phyloP scores from a whole-genome alignment of 64 coral and sea anemone genomes.

The Platygyra sinensis region DNA sequence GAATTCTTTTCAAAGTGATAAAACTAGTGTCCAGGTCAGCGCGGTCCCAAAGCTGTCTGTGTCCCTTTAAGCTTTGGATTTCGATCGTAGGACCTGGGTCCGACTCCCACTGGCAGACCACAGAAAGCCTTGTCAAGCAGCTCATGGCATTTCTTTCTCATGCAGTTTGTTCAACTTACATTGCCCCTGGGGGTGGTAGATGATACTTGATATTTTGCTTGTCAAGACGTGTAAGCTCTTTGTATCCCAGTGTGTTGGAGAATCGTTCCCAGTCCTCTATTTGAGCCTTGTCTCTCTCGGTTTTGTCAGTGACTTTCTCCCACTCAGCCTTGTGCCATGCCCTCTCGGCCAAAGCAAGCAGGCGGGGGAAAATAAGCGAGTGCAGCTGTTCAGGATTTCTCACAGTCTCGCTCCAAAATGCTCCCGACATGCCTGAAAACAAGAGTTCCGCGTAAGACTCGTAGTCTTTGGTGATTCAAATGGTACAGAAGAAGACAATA shows the following conservation, averaged over 20 bases:
- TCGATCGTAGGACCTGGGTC: no score
- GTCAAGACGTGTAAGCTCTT: slow-evolving; percentile 65
- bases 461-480: no score
- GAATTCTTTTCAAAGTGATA: no score
- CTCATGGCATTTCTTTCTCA: no score
- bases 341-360: slow-evolving; percentile 68
- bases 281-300: not conserved
- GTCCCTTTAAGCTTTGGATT: no score
- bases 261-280: slow-evolving; percentile 64
- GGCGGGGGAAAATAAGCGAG: slow-evolving; percentile 53
- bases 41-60: no score
- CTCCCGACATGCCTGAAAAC: slow-evolving; percentile 58
- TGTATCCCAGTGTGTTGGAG: slow-evolving; percentile 63
- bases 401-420: slow-evolving; percentile 69
- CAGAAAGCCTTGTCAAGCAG: no score
- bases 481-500: no score
- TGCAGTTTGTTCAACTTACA: slow-evolving; percentile 2
- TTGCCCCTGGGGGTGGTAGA: slow-evolving; percentile 61
- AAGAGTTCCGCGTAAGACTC: no score
- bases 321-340: slow-evolving; percentile 82
- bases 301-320: slow-evolving; percentile 29
- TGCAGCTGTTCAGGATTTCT: slow-evolving; percentile 54
- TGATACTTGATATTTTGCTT: slow-evolving; percentile 51
- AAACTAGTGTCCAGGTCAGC: no score
- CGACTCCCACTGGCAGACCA: no score